phyloP scores from a whole-genome alignment of 1,140 invertebrate genomes.

The Anthonomus grandis region DNA sequence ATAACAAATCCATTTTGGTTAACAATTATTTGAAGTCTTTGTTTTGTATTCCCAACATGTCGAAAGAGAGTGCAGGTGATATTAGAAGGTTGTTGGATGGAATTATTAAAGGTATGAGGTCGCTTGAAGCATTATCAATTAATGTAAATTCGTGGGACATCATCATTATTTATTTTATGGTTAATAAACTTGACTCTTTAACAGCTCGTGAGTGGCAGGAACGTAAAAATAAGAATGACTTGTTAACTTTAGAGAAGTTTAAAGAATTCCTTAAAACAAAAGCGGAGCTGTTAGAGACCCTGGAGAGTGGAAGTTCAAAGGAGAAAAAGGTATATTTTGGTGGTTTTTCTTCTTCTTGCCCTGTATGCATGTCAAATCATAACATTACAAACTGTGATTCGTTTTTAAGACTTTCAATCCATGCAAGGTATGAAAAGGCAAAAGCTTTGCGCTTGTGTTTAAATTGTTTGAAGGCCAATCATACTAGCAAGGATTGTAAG shows the following conservation, averaged over 20 bases:
- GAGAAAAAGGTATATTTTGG: not conserved
- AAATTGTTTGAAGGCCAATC: constrained; percentile 1
- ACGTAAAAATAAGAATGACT: not conserved
- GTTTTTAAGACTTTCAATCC: not conserved
- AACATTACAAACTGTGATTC: not conserved
- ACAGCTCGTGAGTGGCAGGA: constrained; percentile 5
- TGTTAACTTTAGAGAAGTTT: not conserved
- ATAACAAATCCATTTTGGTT: constrained; percentile 34
- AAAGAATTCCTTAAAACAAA: not conserved
- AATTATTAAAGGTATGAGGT: not conserved
- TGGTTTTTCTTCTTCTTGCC: not conserved
- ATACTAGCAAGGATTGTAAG: not conserved
- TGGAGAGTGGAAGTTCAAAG: not conserved
- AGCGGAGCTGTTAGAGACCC: constrained; percentile 6
- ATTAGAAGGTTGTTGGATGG: not conserved
- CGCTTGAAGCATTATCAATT: not conserved
- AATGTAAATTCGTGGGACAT: not conserved
- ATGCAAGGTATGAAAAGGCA: not conserved
- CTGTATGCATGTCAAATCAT: not conserved
- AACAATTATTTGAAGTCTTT: constrained; percentile 18
- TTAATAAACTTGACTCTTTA: not conserved
- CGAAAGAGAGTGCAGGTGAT: not conserved
- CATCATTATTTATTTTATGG: not conserved
- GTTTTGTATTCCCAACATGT: constrained; percentile 1
- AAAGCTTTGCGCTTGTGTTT: not conserved